A percentile compares a stretch with the other conserved stretches of the same genome.
phyloP scores from a whole-genome alignment of 2,797 vertebrate species.

The Lerista edwardsae region DNA sequence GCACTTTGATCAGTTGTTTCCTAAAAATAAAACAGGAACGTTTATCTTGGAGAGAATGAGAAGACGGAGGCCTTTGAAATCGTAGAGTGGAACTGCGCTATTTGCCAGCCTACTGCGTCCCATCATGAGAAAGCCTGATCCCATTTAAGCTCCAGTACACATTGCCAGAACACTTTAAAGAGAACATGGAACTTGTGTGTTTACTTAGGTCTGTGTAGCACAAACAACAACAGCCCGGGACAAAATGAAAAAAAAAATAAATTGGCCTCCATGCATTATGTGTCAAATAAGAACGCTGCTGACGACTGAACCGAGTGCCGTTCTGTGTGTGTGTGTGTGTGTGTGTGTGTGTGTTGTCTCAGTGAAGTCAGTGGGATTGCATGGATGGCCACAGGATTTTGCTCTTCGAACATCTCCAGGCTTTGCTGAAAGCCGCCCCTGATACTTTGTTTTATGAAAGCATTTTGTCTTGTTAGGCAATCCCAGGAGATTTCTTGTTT shows the following conservation, averaged over 20 bases:
- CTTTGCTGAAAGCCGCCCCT: conserved; percentile 5
- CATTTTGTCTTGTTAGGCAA: conserved; percentile 14
- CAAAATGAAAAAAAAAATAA: not conserved
- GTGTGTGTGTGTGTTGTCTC: not conserved
- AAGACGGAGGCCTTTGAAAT: conserved; percentile 67
- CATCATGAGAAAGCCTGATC: conserved; percentile 60
- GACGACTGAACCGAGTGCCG: conserved; percentile 18
- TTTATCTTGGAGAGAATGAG: conserved; percentile 37
- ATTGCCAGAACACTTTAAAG: conserved; percentile 61
- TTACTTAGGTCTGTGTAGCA: conserved; percentile 54
- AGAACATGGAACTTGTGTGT: conserved; percentile 52
- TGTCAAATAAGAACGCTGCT: conserved; percentile 2
- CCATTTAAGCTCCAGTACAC: conserved; percentile 61
- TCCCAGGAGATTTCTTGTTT: too few species aligned
- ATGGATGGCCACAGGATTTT: conserved; percentile 23
- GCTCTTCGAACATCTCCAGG: conserved; percentile 4
- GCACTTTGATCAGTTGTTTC: conserved; percentile 59
- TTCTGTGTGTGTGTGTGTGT: conserved; percentile 29
- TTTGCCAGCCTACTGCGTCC: conserved; percentile 62
- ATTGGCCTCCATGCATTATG: conserved; percentile 16
- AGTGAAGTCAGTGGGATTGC: conserved; percentile 20
- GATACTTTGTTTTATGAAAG: conserved; percentile 14
- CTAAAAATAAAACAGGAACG: conserved; percentile 17
- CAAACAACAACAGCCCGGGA: conserved; percentile 4
- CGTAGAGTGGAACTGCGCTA: conserved; percentile 62